Base-by-base conservation (phyloP, 2,797 vertebrate species). In the Lepilemur septentrionalis region DNA sequence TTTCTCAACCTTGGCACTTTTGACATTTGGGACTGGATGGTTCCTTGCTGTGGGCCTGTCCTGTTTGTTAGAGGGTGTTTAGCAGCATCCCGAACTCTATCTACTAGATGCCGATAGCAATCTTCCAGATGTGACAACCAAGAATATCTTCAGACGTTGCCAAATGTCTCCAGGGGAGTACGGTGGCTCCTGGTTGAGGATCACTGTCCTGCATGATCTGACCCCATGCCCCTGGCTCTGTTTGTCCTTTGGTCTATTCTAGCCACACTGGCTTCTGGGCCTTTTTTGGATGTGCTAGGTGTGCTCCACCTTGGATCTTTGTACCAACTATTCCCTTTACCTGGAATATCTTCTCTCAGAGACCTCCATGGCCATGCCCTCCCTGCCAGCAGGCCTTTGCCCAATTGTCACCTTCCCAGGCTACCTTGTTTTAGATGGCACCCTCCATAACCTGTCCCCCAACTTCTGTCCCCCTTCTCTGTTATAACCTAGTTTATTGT, bases 51-150 rank as follows among this genome's bases (percentile, higher is more conserved):
- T 70, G 35, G 35, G 13, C 30, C 18, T 1, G 11, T 30, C 75
- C 23, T 57, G 43, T 7, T 23, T 11, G 12, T 38, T 35, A 30
- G 4, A 43, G 28, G 32, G 65, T 30, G 25, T 30, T 81, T 17
- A 67, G 59, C 82, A 69, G 25, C 28, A 48, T 50, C n/a, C 43
- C 59, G 7, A 65, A 32, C 57, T 87, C 78, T 57, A 2, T 48
- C 35, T 35, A 38, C 28, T n/a, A 93, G 48, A 76, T 73, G 32
- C 76, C 83, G 93, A 32, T 22, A 91, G 30, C 32, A 85, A 43
- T 63, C 8, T 18, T 43, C 48, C 25, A 43, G 11, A 28, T 38
- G 38, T 76, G 48, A 72, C 65, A 80, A 65, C n/a, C 41, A 48
- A 38, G 81, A 73, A 46, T 63, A 12, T 48, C 18, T 70, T 30